A percentile compares a stretch with the other conserved stretches of the same genome.
phyloP scores from a whole-genome alignment of 2,113 vertebrate genomes.

The Dasypus novemcinctus region DNA sequence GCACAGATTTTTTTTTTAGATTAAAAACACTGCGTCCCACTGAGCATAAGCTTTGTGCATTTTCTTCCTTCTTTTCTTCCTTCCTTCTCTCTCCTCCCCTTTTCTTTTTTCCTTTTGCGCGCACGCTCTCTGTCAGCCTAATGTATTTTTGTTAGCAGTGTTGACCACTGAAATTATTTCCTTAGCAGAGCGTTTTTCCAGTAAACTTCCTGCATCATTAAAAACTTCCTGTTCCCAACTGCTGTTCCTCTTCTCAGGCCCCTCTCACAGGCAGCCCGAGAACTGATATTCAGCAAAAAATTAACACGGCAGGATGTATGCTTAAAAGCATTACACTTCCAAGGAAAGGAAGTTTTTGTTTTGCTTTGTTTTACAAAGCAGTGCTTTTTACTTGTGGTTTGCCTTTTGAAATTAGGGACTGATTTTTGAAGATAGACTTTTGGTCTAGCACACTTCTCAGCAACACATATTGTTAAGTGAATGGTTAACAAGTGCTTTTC shows the following conservation, averaged over 20 bases:
- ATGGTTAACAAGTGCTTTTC: background rate
- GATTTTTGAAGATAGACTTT: slow-evolving; percentile 25
- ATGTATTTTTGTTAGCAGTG: slow-evolving; percentile 17
- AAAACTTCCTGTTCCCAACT: slow-evolving; percentile 40
- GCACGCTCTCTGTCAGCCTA: background rate
- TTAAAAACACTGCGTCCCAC: background rate
- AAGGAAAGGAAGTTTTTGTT: slow-evolving; percentile 29
- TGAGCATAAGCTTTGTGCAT: background rate
- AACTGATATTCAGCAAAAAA: slow-evolving; percentile 50
- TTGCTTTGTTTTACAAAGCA: slow-evolving; percentile 20
- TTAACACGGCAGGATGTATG: background rate
- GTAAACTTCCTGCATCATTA: background rate
- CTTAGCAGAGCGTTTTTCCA: slow-evolving; percentile 51
- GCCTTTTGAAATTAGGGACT: slow-evolving; percentile 1
- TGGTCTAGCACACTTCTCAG: background rate
- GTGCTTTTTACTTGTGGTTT: slow-evolving; percentile 38
- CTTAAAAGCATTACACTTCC: background rate
- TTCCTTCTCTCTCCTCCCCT: too few species aligned
- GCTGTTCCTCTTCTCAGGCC: background rate
- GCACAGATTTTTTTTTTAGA: background rate
- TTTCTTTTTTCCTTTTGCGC: too few species aligned
- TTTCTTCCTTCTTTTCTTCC: background rate
- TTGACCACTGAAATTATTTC: slow-evolving; percentile 48
- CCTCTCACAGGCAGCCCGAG: background rate
- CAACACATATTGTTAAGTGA: background rate